Evolutionary conservation across 2,888 invertebrate species (phyloP), one percentile per base, ranked within the genome.

Genomic region (Boloria euphrosyne): DNA sequence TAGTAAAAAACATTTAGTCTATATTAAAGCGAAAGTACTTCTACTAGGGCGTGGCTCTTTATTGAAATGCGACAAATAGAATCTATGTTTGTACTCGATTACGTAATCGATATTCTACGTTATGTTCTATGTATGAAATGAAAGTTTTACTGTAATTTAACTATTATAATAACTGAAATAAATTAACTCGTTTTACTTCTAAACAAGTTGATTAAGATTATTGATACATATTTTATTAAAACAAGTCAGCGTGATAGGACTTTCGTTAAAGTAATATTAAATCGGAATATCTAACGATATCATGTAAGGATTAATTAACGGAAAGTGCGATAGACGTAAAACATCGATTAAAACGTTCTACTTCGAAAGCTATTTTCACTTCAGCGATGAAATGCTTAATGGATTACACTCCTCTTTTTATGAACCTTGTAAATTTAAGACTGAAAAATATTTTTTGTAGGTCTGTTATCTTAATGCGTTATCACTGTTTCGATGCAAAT

Each of bases 321-420:
- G 31, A 38, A 10, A 38, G 31, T 38, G 31, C 10, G 31, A 38
- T 7, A 38, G 31, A 38, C 7, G 31, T 38, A 38, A 2, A 38
- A 38, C 31, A 46, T 57, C 46, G 46, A 57, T 57, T 57, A 27
- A 57, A 57, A 46, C 13, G 13, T 57, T 46, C 16, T 38, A 16
- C 2, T 46, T n/a, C n/a, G n/a, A 16, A 46, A 57, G 44, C 38
- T 7, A 46, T 44, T 57, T 46, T 46, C 57, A 57, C 46, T 57
- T 46, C n/a, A n/a, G 46, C 46, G 46, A 57, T 46, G 46, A 46
- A 57, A 57, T n/a, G 57, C 2, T 46, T 57, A 57, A 57, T 57
- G 57, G 57, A 57, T 57, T 57, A 27, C 31, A 31, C 31, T 31
- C 5, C 46, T 57, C 46, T 10, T 46, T 46, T 57, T 27, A 46